A percentile compares a stretch with the other conserved stretches of the same genome.
Conservation (phyloP, 2,113 vertebrate genomes). For the Caloenas nicobarica region DNA sequence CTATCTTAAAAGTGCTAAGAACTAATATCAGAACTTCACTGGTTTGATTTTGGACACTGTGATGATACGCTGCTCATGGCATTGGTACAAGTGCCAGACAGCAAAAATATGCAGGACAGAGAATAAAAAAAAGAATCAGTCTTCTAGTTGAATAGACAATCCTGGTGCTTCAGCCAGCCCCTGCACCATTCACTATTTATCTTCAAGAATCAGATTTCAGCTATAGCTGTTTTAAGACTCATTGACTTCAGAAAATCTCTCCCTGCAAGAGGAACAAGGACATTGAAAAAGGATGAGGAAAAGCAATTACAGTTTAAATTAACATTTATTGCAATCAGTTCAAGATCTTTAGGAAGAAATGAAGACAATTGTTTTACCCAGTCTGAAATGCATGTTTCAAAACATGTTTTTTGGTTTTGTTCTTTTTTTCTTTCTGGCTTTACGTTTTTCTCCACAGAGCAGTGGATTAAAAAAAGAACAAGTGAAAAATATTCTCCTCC, state of each 20-base stretch:
- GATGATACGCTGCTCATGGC: not conserved
- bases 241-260: not conserved
- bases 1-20: not conserved
- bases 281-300: not conserved
- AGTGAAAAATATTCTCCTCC: not conserved
- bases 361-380: not conserved
- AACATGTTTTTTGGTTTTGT: not conserved
- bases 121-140: not conserved
- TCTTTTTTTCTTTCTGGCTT: too few species aligned
- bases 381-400: not conserved
- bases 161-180: not conserved
- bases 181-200: not conserved
- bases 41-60: not conserved
- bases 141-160: fast-evolving
- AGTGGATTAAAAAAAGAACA: not conserved
- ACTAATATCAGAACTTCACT: not conserved
- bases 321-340: not conserved
- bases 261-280: not conserved
- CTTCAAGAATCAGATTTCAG: not conserved
- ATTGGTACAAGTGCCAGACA: not conserved
- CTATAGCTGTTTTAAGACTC: not conserved
- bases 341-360: not conserved
- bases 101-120: not conserved
- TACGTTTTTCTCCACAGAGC: not conserved
- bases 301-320: not conserved